Percentiles rank a stretch among this genome's conserved stretches.
phyloP scores from a whole-genome alignment of 2,888 invertebrate genomes.

The Romanomermis culicivorax region DNA sequence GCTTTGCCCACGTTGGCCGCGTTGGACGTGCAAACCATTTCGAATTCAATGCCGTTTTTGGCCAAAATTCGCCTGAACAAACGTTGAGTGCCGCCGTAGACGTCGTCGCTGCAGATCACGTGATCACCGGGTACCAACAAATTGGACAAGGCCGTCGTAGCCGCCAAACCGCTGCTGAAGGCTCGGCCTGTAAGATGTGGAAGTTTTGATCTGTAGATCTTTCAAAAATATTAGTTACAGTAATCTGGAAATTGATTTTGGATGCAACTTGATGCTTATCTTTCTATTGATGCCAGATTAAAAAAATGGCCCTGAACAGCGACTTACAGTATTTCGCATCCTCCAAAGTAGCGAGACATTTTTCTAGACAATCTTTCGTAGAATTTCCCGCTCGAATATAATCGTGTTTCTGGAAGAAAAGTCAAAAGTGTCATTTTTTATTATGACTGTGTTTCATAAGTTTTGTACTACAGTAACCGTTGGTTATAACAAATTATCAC shows the following conservation, averaged over 20 bases:
- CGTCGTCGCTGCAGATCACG: constrained; percentile 65
- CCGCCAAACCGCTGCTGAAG: constrained; percentile 67
- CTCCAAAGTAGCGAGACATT: constrained; percentile 69
- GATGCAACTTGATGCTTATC: background rate
- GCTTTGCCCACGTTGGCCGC: constrained; percentile 43
- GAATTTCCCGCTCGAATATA: constrained; percentile 89
- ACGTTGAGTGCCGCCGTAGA: constrained; percentile 51
- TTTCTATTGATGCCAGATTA: background rate
- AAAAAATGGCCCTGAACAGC: constrained; percentile 4
- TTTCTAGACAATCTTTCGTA: constrained; percentile 62
- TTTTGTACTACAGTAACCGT: background rate
- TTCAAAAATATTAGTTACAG: background rate
- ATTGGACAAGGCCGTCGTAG: constrained; percentile 51
- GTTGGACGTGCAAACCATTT: constrained; percentile 55
- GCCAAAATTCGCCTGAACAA: constrained; percentile 36
- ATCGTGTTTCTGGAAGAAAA: constrained; percentile 13
- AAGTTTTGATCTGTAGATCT: background rate
- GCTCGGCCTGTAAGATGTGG: constrained; percentile 29
- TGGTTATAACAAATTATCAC: background rate
- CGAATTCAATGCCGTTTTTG: constrained; percentile 46
- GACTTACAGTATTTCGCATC: constrained; percentile 51
- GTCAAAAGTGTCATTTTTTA: background rate
- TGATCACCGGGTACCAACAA: constrained; percentile 67
- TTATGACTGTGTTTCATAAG: no score
- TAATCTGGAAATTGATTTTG: background rate